Conservation (phyloP, 2,888 invertebrate genomes). For the Gastrophysa polygoni region DNA sequence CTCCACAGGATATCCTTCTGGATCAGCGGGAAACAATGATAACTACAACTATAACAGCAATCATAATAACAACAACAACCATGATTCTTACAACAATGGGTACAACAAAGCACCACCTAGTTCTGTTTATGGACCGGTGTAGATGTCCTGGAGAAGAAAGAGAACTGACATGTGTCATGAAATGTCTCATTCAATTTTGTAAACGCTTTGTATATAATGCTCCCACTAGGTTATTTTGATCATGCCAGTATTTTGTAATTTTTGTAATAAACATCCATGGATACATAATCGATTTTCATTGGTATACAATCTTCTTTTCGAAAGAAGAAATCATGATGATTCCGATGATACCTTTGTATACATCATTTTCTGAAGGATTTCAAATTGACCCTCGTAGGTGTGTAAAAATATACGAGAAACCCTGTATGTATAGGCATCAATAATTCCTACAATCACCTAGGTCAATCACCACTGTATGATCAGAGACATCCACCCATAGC, state of each 20-base stretch:
- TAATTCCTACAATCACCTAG: too few relatives aligned
- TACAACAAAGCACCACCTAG: constrained; percentile 29
- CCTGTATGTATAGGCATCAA: too few relatives aligned
- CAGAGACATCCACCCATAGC: too few relatives aligned
- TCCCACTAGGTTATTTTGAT: not conserved
- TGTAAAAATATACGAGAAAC: too few relatives aligned
- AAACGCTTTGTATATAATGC: constrained; percentile 8
- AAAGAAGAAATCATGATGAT: too few relatives aligned
- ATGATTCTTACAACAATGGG: constrained; percentile 30
- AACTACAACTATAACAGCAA: constrained; percentile 28
- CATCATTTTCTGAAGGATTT: too few relatives aligned
- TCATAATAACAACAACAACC: constrained; percentile 19
- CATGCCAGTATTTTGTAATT: constrained; percentile 12
- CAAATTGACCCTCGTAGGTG: too few relatives aligned
- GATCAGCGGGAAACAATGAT: constrained; percentile 36
- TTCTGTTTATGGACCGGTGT: constrained; percentile 30
- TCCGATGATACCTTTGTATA: too few relatives aligned
- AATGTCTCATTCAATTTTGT: constrained; percentile 1
- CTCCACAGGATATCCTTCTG: constrained; percentile 8
- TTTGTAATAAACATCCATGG: constrained; percentile 5
- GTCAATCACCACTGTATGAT: too few relatives aligned
- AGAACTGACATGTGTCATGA: constrained; percentile 1
- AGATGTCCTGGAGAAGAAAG: constrained; percentile 9
- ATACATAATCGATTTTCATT: not conserved
- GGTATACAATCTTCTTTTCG: too few relatives aligned